Percentiles rank a stretch among this genome's conserved stretches.
Evolutionary conservation across 2,888 invertebrate species (phyloP).

Genomic region (Pristionchus exspectatus): DNA sequence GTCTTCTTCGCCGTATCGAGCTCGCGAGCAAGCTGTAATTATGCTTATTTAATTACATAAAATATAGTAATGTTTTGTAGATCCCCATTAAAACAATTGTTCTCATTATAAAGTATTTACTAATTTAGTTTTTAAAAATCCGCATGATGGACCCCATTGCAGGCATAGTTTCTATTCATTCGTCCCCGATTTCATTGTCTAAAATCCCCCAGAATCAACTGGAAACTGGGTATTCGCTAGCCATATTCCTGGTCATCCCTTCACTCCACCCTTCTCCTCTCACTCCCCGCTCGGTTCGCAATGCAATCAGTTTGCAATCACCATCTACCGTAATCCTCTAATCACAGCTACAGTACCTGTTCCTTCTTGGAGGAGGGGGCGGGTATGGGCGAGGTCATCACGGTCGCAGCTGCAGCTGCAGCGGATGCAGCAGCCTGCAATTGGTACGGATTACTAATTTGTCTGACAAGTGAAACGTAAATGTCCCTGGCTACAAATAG

Average conservation of each 20-base stretch:
- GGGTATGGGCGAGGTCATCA: background rate
- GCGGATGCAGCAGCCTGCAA: constrained; percentile 5
- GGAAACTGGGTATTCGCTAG: background rate
- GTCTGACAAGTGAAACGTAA: background rate
- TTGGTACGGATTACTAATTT: background rate
- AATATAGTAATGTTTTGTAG: too few species aligned
- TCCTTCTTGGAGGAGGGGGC: constrained; percentile 27
- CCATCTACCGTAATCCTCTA: background rate
- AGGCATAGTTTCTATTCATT: background rate
- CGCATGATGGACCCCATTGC: too few species aligned
- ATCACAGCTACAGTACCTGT: background rate
- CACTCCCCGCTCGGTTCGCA: background rate
- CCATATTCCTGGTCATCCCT: background rate
- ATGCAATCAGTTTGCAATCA: constrained; percentile 2
- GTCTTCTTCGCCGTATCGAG: background rate
- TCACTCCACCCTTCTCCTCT: background rate
- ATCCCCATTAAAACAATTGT: too few species aligned
- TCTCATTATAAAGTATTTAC: too few species aligned
- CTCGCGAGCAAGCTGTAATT: constrained; percentile 26
- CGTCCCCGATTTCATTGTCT: background rate
- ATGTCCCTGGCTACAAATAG: background rate
- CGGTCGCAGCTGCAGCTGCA: background rate
- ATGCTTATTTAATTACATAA: background rate
- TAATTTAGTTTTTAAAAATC: too few species aligned
- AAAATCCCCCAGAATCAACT: too few species aligned